Percentiles rank a stretch among this genome's conserved stretches.
Evolutionary conservation across 2,113 vertebrate genomes (phyloP).

Genomic region (Oceanites oceanicus): DNA sequence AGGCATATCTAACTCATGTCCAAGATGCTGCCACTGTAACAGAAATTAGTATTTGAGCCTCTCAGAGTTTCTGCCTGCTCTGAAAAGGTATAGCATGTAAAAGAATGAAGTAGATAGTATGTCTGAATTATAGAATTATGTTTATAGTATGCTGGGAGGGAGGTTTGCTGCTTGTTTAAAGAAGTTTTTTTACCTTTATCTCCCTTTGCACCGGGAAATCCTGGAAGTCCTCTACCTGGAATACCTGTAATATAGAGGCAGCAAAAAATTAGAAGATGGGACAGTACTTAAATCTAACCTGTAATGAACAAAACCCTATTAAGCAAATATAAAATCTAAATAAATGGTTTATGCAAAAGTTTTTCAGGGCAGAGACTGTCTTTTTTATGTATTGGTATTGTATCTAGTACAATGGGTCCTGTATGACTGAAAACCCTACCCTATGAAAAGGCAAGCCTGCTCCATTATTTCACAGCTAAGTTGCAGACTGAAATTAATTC

Average conservation of each 20-base stretch:
- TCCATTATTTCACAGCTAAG: neutral
- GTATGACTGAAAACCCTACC: neutral
- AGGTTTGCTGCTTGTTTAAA: neutral
- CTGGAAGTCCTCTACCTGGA: slow-evolving; percentile 84
- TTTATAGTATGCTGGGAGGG: neutral
- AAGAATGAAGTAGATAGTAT: neutral
- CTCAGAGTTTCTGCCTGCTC: neutral
- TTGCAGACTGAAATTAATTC: neutral
- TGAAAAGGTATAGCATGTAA: neutral
- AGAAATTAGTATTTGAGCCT: slow-evolving; percentile 18
- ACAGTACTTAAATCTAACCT: neutral
- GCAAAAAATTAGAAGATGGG: neutral
- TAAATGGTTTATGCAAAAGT: neutral
- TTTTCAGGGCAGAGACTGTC: neutral
- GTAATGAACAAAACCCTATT: neutral
- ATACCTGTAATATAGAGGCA: slow-evolving; percentile 72
- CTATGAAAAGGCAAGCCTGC: neutral
- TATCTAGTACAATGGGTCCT: neutral
- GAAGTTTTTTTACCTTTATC: slow-evolving; percentile 81
- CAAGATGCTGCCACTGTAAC: slow-evolving; percentile 31
- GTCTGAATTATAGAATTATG: neutral
- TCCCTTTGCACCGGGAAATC: slow-evolving; percentile 78
- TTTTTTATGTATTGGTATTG: neutral
- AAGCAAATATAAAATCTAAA: neutral
- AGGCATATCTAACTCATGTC: slow-evolving; percentile 22